phyloP scores from a whole-genome alignment of 2,888 invertebrate species.

The Stegana nigrithorax region DNA sequence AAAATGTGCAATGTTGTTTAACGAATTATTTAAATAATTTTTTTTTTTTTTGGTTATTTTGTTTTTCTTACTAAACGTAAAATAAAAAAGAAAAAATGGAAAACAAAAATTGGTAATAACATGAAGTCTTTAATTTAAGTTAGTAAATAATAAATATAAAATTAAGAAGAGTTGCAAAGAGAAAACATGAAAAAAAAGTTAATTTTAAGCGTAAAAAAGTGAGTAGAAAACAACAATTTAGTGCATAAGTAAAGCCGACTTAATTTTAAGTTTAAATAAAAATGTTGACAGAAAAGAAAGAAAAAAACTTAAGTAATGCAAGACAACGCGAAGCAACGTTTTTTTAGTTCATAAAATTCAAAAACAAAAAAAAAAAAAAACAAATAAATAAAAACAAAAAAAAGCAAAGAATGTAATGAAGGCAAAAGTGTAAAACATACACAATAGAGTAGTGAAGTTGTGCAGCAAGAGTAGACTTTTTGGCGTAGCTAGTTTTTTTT shows the following conservation, averaged over 20 bases:
- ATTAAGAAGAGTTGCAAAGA: constrained; percentile 30
- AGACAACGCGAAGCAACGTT: constrained; percentile 1
- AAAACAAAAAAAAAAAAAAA: constrained; percentile 23
- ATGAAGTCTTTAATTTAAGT: constrained; percentile 24
- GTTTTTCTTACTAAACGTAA: constrained; percentile 31
- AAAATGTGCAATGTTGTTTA: constrained; percentile 44
- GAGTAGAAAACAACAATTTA: constrained; percentile 15
- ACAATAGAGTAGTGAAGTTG: too few relatives aligned
- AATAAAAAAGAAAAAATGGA: constrained; percentile 33
- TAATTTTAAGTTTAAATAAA: constrained; percentile 22
- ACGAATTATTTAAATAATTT: constrained; percentile 21
- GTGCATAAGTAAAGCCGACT: background rate
- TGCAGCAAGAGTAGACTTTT: background rate
- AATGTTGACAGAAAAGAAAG: constrained; percentile 24
- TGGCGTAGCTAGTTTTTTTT: constrained; percentile 10
- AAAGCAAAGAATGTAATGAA: constrained; percentile 34
- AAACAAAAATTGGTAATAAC: too few relatives aligned
- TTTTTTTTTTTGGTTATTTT: constrained; percentile 23
- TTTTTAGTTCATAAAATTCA: constrained; percentile 31
- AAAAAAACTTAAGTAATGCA: constrained; percentile 14
- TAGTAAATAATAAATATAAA: constrained; percentile 33
- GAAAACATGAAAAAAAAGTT: background rate
- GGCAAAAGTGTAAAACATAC: background rate
- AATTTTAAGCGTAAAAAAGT: background rate
- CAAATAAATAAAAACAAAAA: constrained; percentile 27